phyloP scores from a whole-genome alignment of 1,140 invertebrate species.

The Samia ricini region DNA sequence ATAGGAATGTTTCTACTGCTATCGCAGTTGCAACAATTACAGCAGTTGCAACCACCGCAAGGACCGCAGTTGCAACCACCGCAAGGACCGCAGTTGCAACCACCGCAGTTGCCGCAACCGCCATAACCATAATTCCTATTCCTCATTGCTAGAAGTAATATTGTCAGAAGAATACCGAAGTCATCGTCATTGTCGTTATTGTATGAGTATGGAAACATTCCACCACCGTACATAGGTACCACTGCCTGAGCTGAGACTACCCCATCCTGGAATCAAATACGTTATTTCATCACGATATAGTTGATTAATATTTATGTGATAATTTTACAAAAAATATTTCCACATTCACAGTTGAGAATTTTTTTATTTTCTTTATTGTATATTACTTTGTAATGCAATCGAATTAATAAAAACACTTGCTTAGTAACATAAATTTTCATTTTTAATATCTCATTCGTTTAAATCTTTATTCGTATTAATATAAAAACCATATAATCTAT shows the following conservation, averaged over 20 bases:
- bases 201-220: conserved; percentile 20
- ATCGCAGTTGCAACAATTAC: conserved; percentile 24
- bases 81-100: conserved; percentile 30
- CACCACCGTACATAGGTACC: conserved; percentile 27
- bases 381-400: too few relatives aligned
- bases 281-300: too few relatives aligned
- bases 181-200: conserved; percentile 44
- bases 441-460: too few relatives aligned
- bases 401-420: too few relatives aligned
- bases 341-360: too few relatives aligned
- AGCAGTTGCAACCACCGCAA: conserved; percentile 32
- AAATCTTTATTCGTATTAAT: too few relatives aligned
- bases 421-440: too few relatives aligned
- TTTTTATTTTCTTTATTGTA: too few relatives aligned
- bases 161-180: conserved; percentile 42
- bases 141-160: conserved; percentile 41
- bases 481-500: too few relatives aligned
- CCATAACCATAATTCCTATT: conserved; percentile 28
- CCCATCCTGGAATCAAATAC: conserved; percentile 32
- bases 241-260: conserved; percentile 36
- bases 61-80: conserved; percentile 14
- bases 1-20: conserved; percentile 33
- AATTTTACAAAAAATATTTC: too few relatives aligned
- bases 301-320: too few relatives aligned
- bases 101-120: conserved; percentile 29